phyloP scores from a whole-genome alignment of 2,113 vertebrate species.

The Nicator chloris region DNA sequence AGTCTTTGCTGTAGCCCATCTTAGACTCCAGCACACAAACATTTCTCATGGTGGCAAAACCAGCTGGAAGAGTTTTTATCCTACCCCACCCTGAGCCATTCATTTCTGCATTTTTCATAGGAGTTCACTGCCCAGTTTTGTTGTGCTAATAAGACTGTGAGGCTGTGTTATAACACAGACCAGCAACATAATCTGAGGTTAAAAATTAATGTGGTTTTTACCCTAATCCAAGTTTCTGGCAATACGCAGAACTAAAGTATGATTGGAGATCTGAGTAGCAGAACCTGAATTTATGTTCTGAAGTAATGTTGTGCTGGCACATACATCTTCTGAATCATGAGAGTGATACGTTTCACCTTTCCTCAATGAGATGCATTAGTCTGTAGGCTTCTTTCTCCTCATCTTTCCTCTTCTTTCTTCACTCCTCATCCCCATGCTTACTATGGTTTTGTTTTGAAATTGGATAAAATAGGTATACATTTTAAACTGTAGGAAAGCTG shows the following conservation, averaged over 20 bases:
- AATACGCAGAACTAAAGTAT: neutral
- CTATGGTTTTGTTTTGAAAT: neutral
- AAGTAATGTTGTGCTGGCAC: neutral
- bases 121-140: neutral
- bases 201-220: neutral
- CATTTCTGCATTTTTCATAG: neutral
- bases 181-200: neutral
- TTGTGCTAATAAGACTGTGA: neutral
- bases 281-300: neutral
- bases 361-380: neutral
- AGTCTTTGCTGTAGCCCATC: neutral
- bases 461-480: neutral
- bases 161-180: neutral
- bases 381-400: neutral
- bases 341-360: neutral
- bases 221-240: neutral
- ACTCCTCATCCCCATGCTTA: neutral
- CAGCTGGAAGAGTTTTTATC: neutral
- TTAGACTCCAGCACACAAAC: neutral
- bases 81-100: neutral
- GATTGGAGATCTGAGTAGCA: neutral
- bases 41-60: neutral
- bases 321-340: neutral
- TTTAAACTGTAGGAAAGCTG: neutral
- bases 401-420: too few relatives aligned